A percentile compares a stretch with the other conserved stretches of the same genome.
These are phyloP conservation scores for Macroramphosus scolopax DNA, from an alignment of 2,797 vertebrate genomes.

Conservation along the genomic window DNA sequence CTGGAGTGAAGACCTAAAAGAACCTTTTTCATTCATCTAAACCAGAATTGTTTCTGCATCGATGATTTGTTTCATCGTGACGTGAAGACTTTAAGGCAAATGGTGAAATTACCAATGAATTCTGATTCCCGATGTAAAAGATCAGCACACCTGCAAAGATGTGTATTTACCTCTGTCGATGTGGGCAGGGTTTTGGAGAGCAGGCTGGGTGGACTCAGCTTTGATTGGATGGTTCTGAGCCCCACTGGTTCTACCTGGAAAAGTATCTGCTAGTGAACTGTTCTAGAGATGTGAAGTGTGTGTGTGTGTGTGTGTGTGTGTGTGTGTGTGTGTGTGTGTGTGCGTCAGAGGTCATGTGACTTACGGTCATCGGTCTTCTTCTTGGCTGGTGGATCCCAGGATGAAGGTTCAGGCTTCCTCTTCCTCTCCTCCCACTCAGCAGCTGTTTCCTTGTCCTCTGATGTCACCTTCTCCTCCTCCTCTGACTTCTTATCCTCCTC, in stretches of 20 bases:
- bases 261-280: neutral
- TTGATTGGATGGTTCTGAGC: conserved; percentile 51
- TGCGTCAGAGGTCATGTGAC: conserved; percentile 61
- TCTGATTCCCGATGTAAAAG: no score
- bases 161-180: conserved; percentile 55
- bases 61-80: no score
- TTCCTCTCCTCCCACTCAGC: conserved; percentile 34
- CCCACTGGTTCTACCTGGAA: conserved; percentile 49
- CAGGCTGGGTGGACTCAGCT: conserved; percentile 33
- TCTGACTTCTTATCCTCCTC: conserved; percentile 13
- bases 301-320: neutral
- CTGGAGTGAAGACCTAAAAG: no score
- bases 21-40: no score
- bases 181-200: conserved; percentile 30
- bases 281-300: neutral
- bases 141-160: no score
- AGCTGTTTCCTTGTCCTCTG: conserved; percentile 73
- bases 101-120: no score
- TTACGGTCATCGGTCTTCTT: conserved; percentile 80
- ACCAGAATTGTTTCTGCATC: no score
- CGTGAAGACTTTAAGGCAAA: no score
- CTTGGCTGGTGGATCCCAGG: conserved; percentile 79
- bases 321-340: neutral
- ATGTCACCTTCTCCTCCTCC: conserved; percentile 18
- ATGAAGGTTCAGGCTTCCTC: conserved; percentile 79